Evolutionary conservation across 2,113 vertebrate species (phyloP).

Genomic region (Polypterus bichir): DNA sequence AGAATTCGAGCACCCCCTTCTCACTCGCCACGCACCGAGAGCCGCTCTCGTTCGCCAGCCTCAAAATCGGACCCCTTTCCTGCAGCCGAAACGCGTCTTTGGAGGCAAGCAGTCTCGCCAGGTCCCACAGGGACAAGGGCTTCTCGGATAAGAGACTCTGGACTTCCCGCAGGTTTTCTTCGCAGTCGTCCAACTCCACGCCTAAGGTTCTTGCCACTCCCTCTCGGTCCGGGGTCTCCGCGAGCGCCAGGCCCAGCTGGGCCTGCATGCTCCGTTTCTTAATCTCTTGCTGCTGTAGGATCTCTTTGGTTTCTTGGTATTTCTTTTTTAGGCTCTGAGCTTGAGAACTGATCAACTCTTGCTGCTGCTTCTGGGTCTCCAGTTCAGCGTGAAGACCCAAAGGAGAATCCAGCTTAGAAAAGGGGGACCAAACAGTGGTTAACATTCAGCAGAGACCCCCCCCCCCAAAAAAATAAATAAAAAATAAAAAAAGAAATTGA

Average conservation of each 20-base stretch:
- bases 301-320: conserved; percentile 70
- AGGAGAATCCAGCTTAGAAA: conserved; percentile 67
- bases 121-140: conserved; percentile 38
- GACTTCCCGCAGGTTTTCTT: conserved; percentile 42
- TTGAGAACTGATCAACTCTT: conserved; percentile 65
- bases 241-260: conserved; percentile 60
- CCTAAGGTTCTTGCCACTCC: conserved; percentile 28
- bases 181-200: conserved; percentile 39
- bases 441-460: conserved; percentile 51
- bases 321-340: conserved; percentile 66
- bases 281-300: conserved; percentile 64
- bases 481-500: too few relatives aligned
- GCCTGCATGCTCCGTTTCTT: conserved; percentile 67
- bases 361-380: conserved; percentile 59
- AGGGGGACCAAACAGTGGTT: conserved; percentile 71
- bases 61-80: conserved; percentile 3
- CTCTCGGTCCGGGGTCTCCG: conserved; percentile 44
- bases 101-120: conserved; percentile 22
- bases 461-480: too few relatives aligned
- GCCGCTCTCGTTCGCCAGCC: conserved; percentile 11
- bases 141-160: conserved; percentile 34
- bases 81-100: conserved; percentile 21
- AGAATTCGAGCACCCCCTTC: conserved; percentile 1
- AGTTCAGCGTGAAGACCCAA: conserved; percentile 62
- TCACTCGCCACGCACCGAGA: conserved; percentile 2